A percentile compares a stretch with the other conserved stretches of the same genome.
These are phyloP conservation scores for Sarcophilus harrisii DNA, from an alignment of 2,797 vertebrate genomes.

Conservation along the genomic window DNA sequence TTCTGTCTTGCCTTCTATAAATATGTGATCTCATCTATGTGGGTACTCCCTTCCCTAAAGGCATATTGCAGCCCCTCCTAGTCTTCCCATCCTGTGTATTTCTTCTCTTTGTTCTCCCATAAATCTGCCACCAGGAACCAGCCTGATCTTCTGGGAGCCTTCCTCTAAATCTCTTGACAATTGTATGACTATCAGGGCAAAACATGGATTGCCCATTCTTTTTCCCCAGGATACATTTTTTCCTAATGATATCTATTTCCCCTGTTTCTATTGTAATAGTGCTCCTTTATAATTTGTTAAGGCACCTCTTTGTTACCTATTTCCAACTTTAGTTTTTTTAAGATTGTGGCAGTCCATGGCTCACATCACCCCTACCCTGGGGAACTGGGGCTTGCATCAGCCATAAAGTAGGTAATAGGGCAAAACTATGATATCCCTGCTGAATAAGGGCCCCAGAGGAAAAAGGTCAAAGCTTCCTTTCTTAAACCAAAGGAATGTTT, in stretches of 20 bases:
- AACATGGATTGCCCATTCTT: background rate
- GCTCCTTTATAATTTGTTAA: background rate
- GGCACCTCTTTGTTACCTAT: background rate
- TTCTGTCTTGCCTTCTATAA: background rate
- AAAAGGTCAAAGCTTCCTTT: background rate
- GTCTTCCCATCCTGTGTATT: background rate
- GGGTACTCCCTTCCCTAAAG: background rate
- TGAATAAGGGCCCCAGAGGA: background rate
- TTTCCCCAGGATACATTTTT: background rate
- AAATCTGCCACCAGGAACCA: background rate
- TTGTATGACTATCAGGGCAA: background rate
- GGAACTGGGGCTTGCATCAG: background rate
- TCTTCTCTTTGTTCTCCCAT: background rate
- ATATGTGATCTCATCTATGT: background rate
- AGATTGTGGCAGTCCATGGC: background rate
- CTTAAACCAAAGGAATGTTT: conserved; percentile 25
- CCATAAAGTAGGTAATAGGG: background rate
- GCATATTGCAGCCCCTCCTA: background rate
- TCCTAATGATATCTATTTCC: background rate
- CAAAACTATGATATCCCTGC: background rate
- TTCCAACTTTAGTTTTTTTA: background rate
- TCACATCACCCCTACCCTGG: background rate
- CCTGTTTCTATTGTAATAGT: background rate
- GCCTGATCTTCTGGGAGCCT: background rate
- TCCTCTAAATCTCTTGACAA: background rate